phyloP scores from a whole-genome alignment of 37 sponge, comb jelly and placozoan species.

The Ephydatia muelleri region DNA sequence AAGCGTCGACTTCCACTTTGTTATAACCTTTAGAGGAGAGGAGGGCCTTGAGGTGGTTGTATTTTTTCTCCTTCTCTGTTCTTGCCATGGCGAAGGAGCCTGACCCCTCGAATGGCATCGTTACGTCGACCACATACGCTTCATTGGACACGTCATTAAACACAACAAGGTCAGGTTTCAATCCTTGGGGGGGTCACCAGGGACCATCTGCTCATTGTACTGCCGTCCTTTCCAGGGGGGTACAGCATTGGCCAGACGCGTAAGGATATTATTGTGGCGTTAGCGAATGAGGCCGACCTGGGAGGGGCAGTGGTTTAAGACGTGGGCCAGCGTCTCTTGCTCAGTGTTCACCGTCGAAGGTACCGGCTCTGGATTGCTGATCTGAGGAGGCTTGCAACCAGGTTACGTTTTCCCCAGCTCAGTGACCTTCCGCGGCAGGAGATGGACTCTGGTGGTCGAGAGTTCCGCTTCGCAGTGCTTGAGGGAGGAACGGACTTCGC shows the following conservation, averaged over 20 bases:
- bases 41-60: too few relatives aligned
- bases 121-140: too few relatives aligned
- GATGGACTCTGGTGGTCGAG: not conserved
- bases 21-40: too few relatives aligned
- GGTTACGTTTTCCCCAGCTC: not conserved
- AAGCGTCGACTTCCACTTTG: too few relatives aligned
- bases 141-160: not conserved
- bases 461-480: not conserved
- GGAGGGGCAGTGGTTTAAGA: conserved; percentile 4
- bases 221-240: not conserved
- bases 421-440: too few relatives aligned
- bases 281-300: not conserved
- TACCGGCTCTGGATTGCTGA: too few relatives aligned
- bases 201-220: conserved; percentile 14
- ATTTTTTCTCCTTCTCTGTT: too few relatives aligned
- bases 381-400: too few relatives aligned
- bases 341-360: too few relatives aligned
- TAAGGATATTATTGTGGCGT: conserved; percentile 13
- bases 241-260: not conserved
- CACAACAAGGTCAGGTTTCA: conserved; percentile 19
- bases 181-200: not conserved
- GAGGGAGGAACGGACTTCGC: not conserved
- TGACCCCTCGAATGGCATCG: too few relatives aligned
- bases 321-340: conserved; percentile 22
- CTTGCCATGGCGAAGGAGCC: too few relatives aligned